These are phyloP conservation scores for Ectemnius continuus DNA, from an alignment of 2,888 invertebrate species.

Conservation along the genomic window DNA sequence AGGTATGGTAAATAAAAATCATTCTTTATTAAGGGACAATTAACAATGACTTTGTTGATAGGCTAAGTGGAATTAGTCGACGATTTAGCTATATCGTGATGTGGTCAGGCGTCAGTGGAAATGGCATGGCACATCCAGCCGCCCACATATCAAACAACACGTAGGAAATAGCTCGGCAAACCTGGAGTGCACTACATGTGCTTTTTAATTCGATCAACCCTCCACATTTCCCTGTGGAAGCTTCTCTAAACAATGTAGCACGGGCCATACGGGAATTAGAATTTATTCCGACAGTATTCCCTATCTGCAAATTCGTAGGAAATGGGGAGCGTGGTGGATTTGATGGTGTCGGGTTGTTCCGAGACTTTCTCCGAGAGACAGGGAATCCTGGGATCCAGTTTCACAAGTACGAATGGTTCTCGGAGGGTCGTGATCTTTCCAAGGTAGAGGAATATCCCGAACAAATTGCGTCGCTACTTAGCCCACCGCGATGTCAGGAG, in stretches of 20 bases:
- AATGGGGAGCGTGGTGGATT: no score
- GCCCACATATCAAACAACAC: constrained; percentile 25
- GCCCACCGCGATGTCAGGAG: constrained; percentile 15
- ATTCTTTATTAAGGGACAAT: not conserved
- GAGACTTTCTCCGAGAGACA: no score
- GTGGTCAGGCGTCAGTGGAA: constrained; percentile 35
- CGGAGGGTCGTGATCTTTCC: not conserved
- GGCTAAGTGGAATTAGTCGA: constrained; percentile 25
- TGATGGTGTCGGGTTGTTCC: no score
- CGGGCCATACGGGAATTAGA: no score
- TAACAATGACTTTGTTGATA: not conserved
- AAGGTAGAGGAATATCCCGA: not conserved
- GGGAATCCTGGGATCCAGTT: no score
- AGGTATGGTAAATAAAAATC: not conserved
- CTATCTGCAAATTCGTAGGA: no score
- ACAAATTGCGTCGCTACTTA: constrained; percentile 32
- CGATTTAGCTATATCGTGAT: not conserved
- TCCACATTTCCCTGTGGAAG: no score
- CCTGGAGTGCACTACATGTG: no score
- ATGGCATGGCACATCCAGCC: constrained; percentile 20
- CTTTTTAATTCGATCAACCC: no score
- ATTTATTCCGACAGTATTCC: no score
- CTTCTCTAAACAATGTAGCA: no score
- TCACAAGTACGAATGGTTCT: no score
- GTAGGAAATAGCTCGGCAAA: constrained; percentile 13